Evolutionary conservation across 2,888 invertebrate species (phyloP).

Genomic region (Calliphora vomitoria): DNA sequence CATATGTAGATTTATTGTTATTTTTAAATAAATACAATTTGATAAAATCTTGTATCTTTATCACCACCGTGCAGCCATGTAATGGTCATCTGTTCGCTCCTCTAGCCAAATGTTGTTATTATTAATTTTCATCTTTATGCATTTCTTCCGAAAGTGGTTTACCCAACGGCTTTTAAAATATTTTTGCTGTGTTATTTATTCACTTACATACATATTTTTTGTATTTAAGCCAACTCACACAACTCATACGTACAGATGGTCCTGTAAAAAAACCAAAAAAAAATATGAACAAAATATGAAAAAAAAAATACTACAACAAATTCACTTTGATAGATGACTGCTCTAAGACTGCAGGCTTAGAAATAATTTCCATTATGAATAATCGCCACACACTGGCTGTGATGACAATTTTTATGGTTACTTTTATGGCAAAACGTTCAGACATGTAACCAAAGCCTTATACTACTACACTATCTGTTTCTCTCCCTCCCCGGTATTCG

Average conservation of each 20-base stretch:
- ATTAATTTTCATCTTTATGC: slow-evolving; percentile 60
- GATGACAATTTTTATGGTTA: slow-evolving; percentile 73
- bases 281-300: no score
- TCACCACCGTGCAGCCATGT: slow-evolving; percentile 13
- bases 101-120: slow-evolving; percentile 46
- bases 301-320: slow-evolving; percentile 4
- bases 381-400: slow-evolving; percentile 69
- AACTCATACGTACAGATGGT: neutral
- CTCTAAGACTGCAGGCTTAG: slow-evolving; percentile 69
- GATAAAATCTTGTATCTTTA: neutral
- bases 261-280: neutral
- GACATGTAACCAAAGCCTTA: neutral
- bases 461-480: neutral
- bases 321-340: slow-evolving; percentile 71
- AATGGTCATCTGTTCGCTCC: neutral
- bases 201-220: slow-evolving; percentile 18
- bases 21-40: neutral
- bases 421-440: slow-evolving; percentile 25
- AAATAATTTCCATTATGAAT: slow-evolving; percentile 73
- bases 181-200: slow-evolving; percentile 45
- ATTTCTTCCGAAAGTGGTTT: slow-evolving; percentile 62
- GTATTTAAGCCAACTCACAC: neutral
- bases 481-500: neutral
- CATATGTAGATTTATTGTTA: neutral
- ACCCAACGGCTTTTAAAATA: slow-evolving; percentile 53